These are phyloP conservation scores for Drosophila tristis DNA, from an alignment of 1,140 invertebrate genomes.

Conservation along the genomic window DNA sequence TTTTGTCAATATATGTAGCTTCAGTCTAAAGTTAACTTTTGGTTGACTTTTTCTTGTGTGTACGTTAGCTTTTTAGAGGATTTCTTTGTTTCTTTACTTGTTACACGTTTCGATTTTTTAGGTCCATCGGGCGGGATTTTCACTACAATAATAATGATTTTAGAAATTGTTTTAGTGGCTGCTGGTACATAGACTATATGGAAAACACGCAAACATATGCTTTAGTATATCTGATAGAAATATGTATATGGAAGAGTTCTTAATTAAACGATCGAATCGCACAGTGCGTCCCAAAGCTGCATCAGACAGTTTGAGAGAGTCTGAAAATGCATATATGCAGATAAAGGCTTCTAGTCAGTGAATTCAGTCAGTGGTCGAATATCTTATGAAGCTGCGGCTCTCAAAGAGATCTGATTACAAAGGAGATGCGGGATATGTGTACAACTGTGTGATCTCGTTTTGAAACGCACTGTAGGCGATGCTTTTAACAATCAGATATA, in stretches of 20 bases:
- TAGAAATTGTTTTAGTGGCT: slow-evolving; percentile 27
- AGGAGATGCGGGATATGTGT: slow-evolving; percentile 31
- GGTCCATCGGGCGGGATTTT: slow-evolving; percentile 37
- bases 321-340: neutral
- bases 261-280: slow-evolving; percentile 8
- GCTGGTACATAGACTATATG: slow-evolving; percentile 69
- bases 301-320: no score
- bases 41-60: slow-evolving; percentile 47
- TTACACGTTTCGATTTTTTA: slow-evolving; percentile 13
- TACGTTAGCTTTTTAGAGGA: slow-evolving; percentile 26
- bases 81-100: slow-evolving; percentile 52
- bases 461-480: slow-evolving; percentile 11
- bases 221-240: slow-evolving; percentile 20
- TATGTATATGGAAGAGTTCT: slow-evolving; percentile 52
- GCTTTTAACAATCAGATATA: slow-evolving; percentile 51
- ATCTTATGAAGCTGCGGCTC: no score
- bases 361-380: neutral
- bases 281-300: slow-evolving; percentile 1
- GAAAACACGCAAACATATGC: slow-evolving; percentile 62
- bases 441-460: neutral
- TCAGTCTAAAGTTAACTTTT: slow-evolving; percentile 77
- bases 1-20: slow-evolving; percentile 44
- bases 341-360: neutral
- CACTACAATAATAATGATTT: slow-evolving; percentile 27
- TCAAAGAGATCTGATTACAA: neutral